Percentiles rank a stretch among this genome's conserved stretches.
phyloP scores from a whole-genome alignment of 2,113 vertebrate genomes.

The Microtus ochrogaster region DNA sequence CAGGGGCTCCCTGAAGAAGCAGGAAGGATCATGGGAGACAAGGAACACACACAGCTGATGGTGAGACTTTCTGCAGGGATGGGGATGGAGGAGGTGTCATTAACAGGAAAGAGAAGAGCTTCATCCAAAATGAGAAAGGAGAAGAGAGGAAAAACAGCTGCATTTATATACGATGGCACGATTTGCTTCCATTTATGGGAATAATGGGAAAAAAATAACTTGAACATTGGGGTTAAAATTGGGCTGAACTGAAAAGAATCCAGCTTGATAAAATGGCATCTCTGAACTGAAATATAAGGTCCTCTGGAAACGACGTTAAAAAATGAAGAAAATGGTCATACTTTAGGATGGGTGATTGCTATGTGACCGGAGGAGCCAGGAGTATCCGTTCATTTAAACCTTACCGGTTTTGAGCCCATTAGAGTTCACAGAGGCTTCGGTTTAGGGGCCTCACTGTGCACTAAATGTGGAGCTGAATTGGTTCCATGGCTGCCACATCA shows the following conservation, averaged over 20 bases:
- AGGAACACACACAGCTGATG: neutral
- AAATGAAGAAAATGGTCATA: conserved; percentile 48
- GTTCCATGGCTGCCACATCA: neutral
- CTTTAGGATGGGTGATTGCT: conserved; percentile 36
- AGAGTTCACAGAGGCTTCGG: neutral
- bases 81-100: neutral
- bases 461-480: neutral
- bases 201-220: conserved; percentile 75
- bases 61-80: neutral
- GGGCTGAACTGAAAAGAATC: conserved; percentile 75
- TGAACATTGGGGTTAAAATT: conserved; percentile 74
- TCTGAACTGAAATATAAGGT: conserved; percentile 2
- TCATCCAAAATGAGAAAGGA: conserved; percentile 66
- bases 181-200: conserved; percentile 77
- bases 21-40: conserved; percentile 28
- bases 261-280: conserved; percentile 50
- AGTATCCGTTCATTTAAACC: conserved; percentile 24
- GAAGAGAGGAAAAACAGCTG: conserved; percentile 62
- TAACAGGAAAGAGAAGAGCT: conserved; percentile 60
- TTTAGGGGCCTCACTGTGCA: neutral
- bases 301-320: conserved; percentile 32
- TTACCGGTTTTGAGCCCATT: neutral
- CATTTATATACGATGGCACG: conserved; percentile 65
- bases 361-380: neutral
- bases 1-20: conserved; percentile 57